Conservation (phyloP, 1,140 invertebrate genomes). For the Laodelphax striatellus region DNA sequence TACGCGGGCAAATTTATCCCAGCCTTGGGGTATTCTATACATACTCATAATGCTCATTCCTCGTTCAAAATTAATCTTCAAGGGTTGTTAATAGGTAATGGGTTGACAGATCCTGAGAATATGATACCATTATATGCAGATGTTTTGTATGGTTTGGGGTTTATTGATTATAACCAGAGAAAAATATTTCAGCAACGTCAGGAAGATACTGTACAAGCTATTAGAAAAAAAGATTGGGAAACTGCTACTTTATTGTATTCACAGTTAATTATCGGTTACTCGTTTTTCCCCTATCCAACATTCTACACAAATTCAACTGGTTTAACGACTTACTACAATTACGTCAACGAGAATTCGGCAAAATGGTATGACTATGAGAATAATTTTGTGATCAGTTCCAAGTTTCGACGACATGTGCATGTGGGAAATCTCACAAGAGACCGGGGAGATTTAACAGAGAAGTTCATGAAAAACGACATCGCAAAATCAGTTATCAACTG, state of each 20-base stretch:
- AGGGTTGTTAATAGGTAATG: constrained; percentile 77
- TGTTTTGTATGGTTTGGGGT: constrained; percentile 69
- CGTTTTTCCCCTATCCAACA: constrained; percentile 5
- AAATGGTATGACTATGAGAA: neutral
- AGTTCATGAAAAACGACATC: constrained; percentile 59
- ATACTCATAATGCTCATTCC: constrained; percentile 40
- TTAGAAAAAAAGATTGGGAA: constrained; percentile 1
- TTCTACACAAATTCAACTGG: constrained; percentile 67
- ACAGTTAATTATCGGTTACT: constrained; percentile 5
- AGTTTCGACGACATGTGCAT: constrained; percentile 41
- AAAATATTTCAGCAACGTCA: constrained; percentile 13
- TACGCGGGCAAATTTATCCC: constrained; percentile 46
- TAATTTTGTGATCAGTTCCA: constrained; percentile 24
- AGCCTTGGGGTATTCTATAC: constrained; percentile 37
- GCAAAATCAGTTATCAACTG: constrained; percentile 70
- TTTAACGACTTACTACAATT: constrained; percentile 70
- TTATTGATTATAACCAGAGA: constrained; percentile 17
- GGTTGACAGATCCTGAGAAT: constrained; percentile 66
- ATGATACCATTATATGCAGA: constrained; percentile 61
- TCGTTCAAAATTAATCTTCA: constrained; percentile 48
- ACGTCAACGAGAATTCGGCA: constrained; percentile 33
- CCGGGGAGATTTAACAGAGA: constrained; percentile 44
- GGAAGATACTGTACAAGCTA: neutral
- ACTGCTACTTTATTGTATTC: constrained; percentile 5
- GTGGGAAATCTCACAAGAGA: constrained; percentile 56